These are phyloP conservation scores for Eunapius fragilis DNA, from an alignment of 37 sponge, comb jelly and placozoan species.

Conservation along the genomic window DNA sequence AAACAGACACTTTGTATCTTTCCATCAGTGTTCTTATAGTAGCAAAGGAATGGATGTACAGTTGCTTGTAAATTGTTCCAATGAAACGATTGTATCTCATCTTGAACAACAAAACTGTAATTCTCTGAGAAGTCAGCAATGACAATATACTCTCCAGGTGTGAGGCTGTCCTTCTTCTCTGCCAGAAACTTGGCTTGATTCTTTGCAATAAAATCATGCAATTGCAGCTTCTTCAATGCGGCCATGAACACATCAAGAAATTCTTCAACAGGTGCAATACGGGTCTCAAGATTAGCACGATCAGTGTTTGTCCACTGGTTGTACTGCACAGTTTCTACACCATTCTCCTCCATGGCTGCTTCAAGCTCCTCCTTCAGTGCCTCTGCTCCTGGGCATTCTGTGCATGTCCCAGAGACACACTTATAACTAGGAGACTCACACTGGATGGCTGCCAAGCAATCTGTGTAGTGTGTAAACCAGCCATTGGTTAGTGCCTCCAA, in stretches of 20 bases:
- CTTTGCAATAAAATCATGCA: constrained; percentile 25
- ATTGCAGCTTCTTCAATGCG: constrained; percentile 8
- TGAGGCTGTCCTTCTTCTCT: constrained; percentile 6
- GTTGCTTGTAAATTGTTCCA: constrained; percentile 50
- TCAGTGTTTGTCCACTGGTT: constrained; percentile 17
- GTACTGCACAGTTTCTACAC: neutral
- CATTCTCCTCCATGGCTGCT: constrained; percentile 8
- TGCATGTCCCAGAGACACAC: constrained; percentile 5
- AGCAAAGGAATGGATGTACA: constrained; percentile 28
- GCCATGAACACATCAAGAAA: constrained; percentile 21
- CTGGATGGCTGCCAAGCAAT: neutral
- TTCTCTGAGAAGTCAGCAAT: constrained; percentile 51
- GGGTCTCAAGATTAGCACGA: constrained; percentile 27
- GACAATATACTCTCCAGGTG: constrained; percentile 10
- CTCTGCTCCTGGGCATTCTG: neutral
- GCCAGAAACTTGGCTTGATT: constrained; percentile 8
- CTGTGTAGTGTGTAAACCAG: neutral
- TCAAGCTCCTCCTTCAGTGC: constrained; percentile 2
- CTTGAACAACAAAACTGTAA: constrained; percentile 43
- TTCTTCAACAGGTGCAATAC: constrained; percentile 5
- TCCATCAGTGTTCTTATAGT: constrained; percentile 20
- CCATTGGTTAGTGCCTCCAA: neutral
- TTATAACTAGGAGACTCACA: constrained; percentile 6
- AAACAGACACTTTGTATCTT: neutral
- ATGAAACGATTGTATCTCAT: constrained; percentile 44